phyloP scores from a whole-genome alignment of 2,888 invertebrate species.

The Lydus trimaculatus region DNA sequence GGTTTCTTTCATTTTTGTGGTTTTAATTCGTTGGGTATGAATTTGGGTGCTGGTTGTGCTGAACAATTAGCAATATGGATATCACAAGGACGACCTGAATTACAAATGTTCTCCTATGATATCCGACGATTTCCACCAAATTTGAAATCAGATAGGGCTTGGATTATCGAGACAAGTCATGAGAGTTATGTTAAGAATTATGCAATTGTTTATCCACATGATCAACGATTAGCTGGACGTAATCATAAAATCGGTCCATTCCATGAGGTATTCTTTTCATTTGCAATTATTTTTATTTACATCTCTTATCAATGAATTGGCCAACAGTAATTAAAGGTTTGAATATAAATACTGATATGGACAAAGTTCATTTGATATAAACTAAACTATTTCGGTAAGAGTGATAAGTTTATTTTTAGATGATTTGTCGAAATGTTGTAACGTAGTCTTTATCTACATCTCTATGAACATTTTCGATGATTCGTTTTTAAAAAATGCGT shows the following conservation, averaged over 20 bases:
- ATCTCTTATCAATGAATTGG: background rate
- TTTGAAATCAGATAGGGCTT: constrained; percentile 73
- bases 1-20: constrained; percentile 87
- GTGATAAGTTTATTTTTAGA: background rate
- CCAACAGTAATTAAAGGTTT: background rate
- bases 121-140: constrained; percentile 81
- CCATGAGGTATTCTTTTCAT: constrained; percentile 64
- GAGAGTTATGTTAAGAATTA: constrained; percentile 92
- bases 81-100: constrained; percentile 78
- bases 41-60: constrained; percentile 88
- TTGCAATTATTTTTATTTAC: background rate
- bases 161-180: constrained; percentile 84
- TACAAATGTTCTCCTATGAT: constrained; percentile 88
- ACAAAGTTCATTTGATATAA: constrained; percentile 12
- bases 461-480: too few relatives aligned
- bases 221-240: constrained; percentile 83
- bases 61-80: constrained; percentile 89
- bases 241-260: constrained; percentile 74
- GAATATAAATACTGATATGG: background rate
- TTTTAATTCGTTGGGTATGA: constrained; percentile 92
- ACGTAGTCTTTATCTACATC: too few relatives aligned
- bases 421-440: background rate
- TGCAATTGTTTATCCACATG: constrained; percentile 80
- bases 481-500: too few relatives aligned
- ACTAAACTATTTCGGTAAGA: background rate